Conservation (phyloP, 2,888 invertebrate genomes). For the Tupiocoris notatus region DNA sequence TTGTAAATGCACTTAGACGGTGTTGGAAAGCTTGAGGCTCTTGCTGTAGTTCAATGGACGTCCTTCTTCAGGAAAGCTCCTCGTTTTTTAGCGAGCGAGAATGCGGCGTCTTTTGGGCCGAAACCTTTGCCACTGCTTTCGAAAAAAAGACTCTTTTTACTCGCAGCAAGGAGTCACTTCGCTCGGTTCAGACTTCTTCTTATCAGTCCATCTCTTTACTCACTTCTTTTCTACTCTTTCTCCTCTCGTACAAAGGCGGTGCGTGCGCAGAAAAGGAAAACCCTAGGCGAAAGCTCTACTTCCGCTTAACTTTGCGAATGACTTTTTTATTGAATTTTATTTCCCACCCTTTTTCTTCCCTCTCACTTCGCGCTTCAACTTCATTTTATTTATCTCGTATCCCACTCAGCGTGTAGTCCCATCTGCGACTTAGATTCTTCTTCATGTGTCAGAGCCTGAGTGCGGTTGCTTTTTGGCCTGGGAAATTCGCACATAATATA, state of each 20-base stretch:
- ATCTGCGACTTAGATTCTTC: background rate
- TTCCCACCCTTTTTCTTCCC: background rate
- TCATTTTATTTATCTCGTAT: background rate
- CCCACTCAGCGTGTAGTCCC: background rate
- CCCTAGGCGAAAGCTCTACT: background rate
- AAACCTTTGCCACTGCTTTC: background rate
- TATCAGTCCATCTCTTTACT: background rate
- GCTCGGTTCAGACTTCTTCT: background rate
- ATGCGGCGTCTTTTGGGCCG: background rate
- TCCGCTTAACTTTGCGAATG: background rate
- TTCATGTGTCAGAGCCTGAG: background rate
- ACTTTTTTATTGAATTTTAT: conserved; percentile 12
- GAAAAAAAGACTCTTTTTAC: background rate
- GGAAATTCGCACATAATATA: no score
- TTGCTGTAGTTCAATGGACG: background rate
- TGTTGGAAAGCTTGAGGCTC: background rate
- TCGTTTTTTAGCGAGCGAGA: background rate
- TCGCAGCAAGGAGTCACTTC: background rate
- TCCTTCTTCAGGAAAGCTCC: background rate
- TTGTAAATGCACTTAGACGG: no score
- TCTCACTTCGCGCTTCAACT: background rate
- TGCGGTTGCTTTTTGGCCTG: background rate
- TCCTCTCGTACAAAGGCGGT: background rate
- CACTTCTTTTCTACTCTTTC: no score
- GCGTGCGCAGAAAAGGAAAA: background rate